Conservation (phyloP, 2,888 invertebrate genomes). For the Drosophila prolongata region DNA sequence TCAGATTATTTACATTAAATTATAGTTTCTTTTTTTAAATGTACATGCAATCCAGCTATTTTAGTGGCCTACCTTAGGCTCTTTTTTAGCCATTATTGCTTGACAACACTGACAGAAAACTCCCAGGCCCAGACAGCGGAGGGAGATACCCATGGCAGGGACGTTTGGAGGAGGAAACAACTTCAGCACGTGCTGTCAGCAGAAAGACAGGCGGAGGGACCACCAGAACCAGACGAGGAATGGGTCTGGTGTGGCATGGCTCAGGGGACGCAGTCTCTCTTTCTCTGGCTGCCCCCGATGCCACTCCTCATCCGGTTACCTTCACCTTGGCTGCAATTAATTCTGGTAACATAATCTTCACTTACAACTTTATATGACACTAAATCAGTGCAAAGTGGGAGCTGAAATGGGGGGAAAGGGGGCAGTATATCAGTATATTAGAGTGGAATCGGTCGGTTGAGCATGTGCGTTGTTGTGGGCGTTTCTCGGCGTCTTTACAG, state of each 20-base stretch:
- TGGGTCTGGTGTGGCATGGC: slow-evolving; percentile 1
- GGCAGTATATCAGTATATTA: slow-evolving; percentile 44
- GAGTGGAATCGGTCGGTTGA: slow-evolving; percentile 26
- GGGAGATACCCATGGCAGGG: not conserved
- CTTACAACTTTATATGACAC: slow-evolving; percentile 80
- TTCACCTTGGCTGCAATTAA: slow-evolving; percentile 79
- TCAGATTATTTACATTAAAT: too few species aligned
- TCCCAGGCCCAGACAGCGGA: slow-evolving; percentile 23
- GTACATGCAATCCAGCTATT: not conserved
- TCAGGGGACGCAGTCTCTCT: slow-evolving; percentile 32
- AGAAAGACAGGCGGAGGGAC: slow-evolving; percentile 28
- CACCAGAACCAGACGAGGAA: slow-evolving; percentile 11
- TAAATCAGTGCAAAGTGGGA: slow-evolving; percentile 67
- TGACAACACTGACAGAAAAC: slow-evolving; percentile 34
- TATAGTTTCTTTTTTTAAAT: too few species aligned
- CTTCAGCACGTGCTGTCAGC: slow-evolving; percentile 75
- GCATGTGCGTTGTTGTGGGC: slow-evolving; percentile 43
- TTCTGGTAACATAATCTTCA: slow-evolving; percentile 81
- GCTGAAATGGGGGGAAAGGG: slow-evolving; percentile 9
- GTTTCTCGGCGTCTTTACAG: slow-evolving; percentile 46
- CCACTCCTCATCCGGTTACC: slow-evolving; percentile 52
- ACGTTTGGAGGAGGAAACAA: slow-evolving; percentile 27
- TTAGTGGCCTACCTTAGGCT: not conserved
- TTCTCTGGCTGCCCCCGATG: not conserved
- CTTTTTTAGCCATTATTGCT: slow-evolving; percentile 2